Conservation (phyloP, 92 coral and sea anemone genomes). For the Phenganax marumi region DNA sequence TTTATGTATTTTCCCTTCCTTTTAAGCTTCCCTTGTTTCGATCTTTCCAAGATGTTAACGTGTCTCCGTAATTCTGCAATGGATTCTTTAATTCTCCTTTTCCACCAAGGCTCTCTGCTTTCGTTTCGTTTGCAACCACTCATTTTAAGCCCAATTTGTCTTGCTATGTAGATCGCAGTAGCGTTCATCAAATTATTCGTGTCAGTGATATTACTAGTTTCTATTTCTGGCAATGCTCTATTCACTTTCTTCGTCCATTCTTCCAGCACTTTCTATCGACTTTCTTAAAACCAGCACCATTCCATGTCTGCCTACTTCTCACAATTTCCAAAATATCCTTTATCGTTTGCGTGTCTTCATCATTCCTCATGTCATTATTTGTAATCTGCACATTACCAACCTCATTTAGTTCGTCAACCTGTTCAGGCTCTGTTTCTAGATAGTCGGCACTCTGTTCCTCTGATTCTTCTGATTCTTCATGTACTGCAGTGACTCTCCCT, state of each 20-base stretch:
- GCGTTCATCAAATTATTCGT: constrained; percentile 36
- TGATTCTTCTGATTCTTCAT: background rate
- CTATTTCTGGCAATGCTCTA: background rate
- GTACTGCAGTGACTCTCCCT: background rate
- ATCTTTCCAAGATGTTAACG: background rate
- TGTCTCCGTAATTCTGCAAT: background rate
- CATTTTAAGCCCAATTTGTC: background rate
- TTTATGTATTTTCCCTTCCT: background rate
- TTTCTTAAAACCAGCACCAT: constrained; percentile 1
- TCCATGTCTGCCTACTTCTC: background rate
- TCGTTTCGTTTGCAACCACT: background rate
- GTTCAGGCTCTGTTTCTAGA: background rate
- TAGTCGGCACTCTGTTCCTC: background rate
- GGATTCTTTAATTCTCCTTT: constrained; percentile 20
- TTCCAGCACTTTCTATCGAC: background rate
- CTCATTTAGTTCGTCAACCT: background rate
- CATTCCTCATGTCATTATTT: background rate
- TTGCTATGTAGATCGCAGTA: constrained; percentile 19
- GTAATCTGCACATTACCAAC: background rate
- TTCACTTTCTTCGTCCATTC: constrained; percentile 4
- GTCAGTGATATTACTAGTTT: constrained; percentile 25
- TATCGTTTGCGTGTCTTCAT: background rate
- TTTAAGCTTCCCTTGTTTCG: background rate
- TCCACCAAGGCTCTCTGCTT: constrained; percentile 37
- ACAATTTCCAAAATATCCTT: background rate